Percentiles rank a stretch among this genome's conserved stretches.
Evolutionary conservation across 2,888 invertebrate species (phyloP).

Genomic region (Flexamia atlantica): DNA sequence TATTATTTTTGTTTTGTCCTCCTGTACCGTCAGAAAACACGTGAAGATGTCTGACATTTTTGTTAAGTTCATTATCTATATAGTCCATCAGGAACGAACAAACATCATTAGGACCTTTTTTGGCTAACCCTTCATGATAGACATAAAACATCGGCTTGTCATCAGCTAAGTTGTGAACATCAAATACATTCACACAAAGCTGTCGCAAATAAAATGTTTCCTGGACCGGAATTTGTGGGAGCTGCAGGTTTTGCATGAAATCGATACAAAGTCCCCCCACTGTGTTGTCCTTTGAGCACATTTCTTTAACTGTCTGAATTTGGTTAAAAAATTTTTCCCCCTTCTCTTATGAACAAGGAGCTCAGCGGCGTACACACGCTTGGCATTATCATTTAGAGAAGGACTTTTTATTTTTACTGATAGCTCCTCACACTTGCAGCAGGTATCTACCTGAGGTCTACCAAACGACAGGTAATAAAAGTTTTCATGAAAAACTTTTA

Average conservation of each 20-base stretch:
- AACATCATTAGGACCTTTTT: no score
- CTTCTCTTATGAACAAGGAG: conserved; percentile 47
- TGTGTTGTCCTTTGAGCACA: not conserved
- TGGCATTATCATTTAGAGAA: conserved; percentile 59
- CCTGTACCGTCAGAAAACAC: conserved; percentile 49
- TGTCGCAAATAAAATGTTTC: no score
- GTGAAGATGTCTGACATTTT: conserved; percentile 50
- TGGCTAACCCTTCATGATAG: no score
- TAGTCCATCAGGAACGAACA: no score
- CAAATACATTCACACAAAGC: no score
- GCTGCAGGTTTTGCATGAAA: conserved; percentile 60
- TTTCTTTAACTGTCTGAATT: conserved; percentile 17
- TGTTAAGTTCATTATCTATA: conserved; percentile 1
- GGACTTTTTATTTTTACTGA: conserved; percentile 47
- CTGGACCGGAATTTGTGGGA: no score
- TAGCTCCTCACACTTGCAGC: conserved; percentile 55
- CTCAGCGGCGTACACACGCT: conserved; percentile 54
- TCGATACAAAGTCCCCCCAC: conserved; percentile 50
- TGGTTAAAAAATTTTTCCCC: conserved; percentile 51
- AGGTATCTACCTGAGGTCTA: conserved; percentile 50
- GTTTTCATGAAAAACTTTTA: conserved; percentile 32
- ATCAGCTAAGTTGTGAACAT: no score
- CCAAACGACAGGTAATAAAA: conserved; percentile 57
- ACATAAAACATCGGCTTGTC: no score
- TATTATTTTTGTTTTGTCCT: conserved; percentile 60